phyloP scores from a whole-genome alignment of 2,888 invertebrate genomes.

The Candidula unifasciata region DNA sequence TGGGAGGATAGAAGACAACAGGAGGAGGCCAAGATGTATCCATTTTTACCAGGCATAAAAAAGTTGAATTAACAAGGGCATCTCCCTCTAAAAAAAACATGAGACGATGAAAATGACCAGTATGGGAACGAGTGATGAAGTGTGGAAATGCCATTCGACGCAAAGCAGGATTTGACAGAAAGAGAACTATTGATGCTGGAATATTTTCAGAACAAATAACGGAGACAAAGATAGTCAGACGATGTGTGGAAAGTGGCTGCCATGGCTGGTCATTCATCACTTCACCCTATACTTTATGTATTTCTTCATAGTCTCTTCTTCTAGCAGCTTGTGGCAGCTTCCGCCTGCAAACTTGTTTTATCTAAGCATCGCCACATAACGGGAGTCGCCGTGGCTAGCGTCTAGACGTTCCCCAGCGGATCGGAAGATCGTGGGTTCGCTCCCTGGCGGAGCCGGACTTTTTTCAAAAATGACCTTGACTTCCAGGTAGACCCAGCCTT shows the following conservation, averaged over 20 bases:
- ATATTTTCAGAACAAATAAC: too few species aligned
- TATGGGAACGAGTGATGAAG: neutral
- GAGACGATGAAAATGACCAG: neutral
- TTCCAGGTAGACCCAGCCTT: too few species aligned
- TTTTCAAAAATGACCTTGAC: too few species aligned
- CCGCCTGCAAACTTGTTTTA: too few species aligned
- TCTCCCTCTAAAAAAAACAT: neutral
- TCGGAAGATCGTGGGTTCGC: too few species aligned
- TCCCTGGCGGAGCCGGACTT: too few species aligned
- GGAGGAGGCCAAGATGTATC: conserved; percentile 2
- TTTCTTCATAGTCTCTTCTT: too few species aligned
- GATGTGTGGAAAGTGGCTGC: neutral
- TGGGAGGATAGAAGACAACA: conserved; percentile 30
- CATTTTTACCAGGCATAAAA: neutral
- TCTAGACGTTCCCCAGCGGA: too few species aligned
- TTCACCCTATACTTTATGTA: neutral
- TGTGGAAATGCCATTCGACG: neutral
- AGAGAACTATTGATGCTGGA: neutral
- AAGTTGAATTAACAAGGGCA: neutral
- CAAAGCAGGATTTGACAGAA: neutral
- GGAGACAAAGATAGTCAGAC: neutral
- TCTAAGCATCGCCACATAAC: too few species aligned
- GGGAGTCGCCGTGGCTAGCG: too few species aligned
- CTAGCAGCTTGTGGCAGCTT: too few species aligned
- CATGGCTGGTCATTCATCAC: too few species aligned